A percentile compares a stretch with the other conserved stretches of the same genome.
phyloP scores from a whole-genome alignment of 2,888 invertebrate species.

The Biston stratarius region DNA sequence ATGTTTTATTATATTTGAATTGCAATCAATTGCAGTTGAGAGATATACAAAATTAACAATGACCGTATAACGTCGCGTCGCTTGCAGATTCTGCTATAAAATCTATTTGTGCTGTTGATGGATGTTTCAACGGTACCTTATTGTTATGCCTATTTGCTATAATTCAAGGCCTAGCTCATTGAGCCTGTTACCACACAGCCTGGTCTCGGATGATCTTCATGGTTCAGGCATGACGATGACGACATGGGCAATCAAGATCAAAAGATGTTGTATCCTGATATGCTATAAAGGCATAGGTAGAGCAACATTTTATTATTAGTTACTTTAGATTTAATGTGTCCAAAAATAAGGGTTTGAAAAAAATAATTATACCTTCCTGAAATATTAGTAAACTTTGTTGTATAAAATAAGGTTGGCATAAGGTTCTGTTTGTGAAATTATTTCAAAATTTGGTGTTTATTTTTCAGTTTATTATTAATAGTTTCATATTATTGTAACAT shows the following conservation, averaged over 20 bases:
- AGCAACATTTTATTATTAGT: neutral
- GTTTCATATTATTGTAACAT: too few species aligned
- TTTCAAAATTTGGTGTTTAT: too few species aligned
- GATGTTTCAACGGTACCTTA: conserved; percentile 25
- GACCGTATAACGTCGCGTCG: neutral
- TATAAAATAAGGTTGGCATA: too few species aligned
- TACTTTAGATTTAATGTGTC: too few species aligned
- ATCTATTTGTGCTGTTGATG: conserved; percentile 25
- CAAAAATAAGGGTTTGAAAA: too few species aligned
- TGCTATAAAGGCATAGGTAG: neutral
- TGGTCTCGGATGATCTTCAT: conserved; percentile 19
- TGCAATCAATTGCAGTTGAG: conserved; percentile 13
- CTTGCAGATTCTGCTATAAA: conserved; percentile 2
- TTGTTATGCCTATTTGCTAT: conserved; percentile 23
- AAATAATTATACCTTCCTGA: too few species aligned
- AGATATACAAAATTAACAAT: conserved; percentile 9
- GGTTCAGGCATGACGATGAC: conserved; percentile 21
- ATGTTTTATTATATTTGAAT: conserved; percentile 1
- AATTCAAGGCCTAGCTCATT: conserved; percentile 34
- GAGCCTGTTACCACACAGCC: conserved; percentile 16
- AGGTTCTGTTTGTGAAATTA: too few species aligned
- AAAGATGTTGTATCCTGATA: neutral
- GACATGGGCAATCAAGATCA: conserved; percentile 17
- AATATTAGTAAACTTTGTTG: too few species aligned
- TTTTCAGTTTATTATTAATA: too few species aligned